These are phyloP conservation scores for Amblyjoppa proteus DNA, from an alignment of 2,888 invertebrate genomes.

Conservation along the genomic window DNA sequence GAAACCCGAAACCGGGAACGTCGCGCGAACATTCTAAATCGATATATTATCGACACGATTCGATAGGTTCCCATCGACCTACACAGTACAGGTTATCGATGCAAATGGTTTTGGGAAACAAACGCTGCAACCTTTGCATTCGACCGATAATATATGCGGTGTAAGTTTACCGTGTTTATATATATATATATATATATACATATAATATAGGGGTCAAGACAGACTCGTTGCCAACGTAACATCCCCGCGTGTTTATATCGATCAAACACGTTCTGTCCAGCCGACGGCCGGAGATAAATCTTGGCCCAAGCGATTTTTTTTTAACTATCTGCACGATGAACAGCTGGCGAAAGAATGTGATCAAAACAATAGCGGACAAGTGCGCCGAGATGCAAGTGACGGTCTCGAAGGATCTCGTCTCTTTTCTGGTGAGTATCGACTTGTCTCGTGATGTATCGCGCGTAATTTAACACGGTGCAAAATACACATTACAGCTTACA, in stretches of 20 bases:
- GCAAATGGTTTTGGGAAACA: neutral
- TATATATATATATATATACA: neutral
- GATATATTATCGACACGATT: neutral
- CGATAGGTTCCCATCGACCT: neutral
- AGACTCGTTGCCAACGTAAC: neutral
- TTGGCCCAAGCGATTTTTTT: neutral
- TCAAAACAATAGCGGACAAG: constrained; percentile 73
- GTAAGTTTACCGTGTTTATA: neutral
- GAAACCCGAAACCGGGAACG: neutral
- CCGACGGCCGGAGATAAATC: neutral
- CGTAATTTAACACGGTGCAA: neutral
- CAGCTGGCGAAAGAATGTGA: constrained; percentile 71
- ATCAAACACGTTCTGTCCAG: constrained; percentile 73
- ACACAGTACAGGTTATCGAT: neutral
- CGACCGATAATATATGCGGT: neutral
- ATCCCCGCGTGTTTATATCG: constrained; percentile 71
- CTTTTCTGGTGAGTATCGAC: constrained; percentile 78
- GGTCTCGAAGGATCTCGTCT: constrained; percentile 77
- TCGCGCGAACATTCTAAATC: constrained; percentile 41
- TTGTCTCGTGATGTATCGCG: neutral
- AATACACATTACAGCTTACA: constrained; percentile 72
- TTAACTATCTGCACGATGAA: constrained; percentile 71
- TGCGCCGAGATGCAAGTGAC: constrained; percentile 74
- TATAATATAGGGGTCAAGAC: neutral
- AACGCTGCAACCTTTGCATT: neutral